Conservation (phyloP, 2,113 vertebrate species). For the Shinisaurus crocodilurus region DNA sequence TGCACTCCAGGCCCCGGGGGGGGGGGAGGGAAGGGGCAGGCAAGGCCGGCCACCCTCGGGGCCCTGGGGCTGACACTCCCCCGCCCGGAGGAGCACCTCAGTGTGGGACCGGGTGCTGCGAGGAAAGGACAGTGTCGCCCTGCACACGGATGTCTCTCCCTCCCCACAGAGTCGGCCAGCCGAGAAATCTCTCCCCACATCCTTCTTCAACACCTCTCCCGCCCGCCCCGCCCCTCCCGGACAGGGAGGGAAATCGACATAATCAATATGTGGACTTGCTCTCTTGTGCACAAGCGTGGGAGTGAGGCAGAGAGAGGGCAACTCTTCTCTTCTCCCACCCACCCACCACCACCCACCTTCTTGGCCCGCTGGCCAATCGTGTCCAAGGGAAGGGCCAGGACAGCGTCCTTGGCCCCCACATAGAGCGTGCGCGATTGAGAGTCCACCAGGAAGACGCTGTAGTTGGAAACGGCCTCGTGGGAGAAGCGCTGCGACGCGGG, state of each 20-base stretch:
- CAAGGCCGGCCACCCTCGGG: neutral
- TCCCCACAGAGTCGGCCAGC: neutral
- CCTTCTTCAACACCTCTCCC: neutral
- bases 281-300: neutral
- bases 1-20: neutral
- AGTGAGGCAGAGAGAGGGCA: neutral
- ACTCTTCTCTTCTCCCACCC: no score
- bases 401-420: conserved; percentile 82
- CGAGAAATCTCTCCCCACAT: no score
- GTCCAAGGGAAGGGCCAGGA: conserved; percentile 78
- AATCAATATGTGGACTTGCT: no score
- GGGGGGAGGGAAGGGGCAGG: no score
- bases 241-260: no score
- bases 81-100: no score
- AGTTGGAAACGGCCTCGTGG: conserved; percentile 63
- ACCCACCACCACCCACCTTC: conserved; percentile 6
- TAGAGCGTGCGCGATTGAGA: conserved; percentile 76
- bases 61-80: neutral
- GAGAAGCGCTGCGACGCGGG: conserved; percentile 53
- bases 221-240: no score
- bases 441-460: conserved; percentile 84
- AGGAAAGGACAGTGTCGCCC: no score
- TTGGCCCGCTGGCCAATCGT: neutral
- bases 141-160: neutral
- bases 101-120: no score